These are phyloP conservation scores for Pedionomus torquatus DNA, from an alignment of 2,113 vertebrate species.

Conservation along the genomic window DNA sequence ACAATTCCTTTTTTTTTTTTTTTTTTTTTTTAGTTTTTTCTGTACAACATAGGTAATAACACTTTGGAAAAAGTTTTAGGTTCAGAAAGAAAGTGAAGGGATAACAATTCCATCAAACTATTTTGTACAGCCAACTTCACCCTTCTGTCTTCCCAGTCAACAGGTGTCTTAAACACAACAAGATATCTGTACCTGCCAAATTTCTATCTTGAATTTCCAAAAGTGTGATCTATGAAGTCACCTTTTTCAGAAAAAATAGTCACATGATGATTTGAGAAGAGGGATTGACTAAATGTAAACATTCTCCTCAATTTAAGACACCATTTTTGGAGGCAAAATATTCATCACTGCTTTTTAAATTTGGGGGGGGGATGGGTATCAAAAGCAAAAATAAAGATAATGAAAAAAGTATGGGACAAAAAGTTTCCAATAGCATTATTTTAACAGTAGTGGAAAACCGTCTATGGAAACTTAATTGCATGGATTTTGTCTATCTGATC, in stretches of 20 bases:
- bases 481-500: not conserved
- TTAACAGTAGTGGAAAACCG: not conserved
- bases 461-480: accelerated
- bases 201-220: not conserved
- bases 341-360: not conserved
- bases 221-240: not conserved
- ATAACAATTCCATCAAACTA: not conserved
- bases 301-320: not conserved
- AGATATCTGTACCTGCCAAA: not conserved
- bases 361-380: not conserved
- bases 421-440: not conserved
- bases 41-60: not conserved
- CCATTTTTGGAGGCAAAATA: not conserved
- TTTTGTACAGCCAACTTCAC: not conserved
- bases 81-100: not conserved
- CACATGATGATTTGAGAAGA: not conserved
- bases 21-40: not conserved
- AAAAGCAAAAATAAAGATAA: not conserved
- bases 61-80: not conserved
- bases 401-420: not conserved
- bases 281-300: not conserved
- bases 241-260: not conserved
- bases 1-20: not conserved
- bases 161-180: not conserved
- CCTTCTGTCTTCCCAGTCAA: not conserved